Percentiles rank a stretch among this genome's conserved stretches.
Conservation (phyloP, 2,113 vertebrate genomes). For the Taurulus bubalis region DNA sequence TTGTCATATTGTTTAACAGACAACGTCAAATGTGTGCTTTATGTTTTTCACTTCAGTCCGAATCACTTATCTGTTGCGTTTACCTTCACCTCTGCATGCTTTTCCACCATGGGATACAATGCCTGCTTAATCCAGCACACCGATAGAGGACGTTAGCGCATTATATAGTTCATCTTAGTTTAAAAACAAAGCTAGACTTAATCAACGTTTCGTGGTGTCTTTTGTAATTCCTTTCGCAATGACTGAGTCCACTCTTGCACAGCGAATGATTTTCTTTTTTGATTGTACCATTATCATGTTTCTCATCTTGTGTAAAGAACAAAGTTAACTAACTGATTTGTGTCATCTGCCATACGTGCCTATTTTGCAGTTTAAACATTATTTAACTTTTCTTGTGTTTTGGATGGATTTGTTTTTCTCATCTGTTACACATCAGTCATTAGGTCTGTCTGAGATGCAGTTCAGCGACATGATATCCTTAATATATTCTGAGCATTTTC, state of each 20-base stretch:
- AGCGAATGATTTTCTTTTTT: slow-evolving; percentile 27
- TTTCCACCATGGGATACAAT: slow-evolving; percentile 5
- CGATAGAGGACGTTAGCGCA: background rate
- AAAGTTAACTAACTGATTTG: slow-evolving; percentile 55
- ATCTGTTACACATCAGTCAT: slow-evolving; percentile 50
- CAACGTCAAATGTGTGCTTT: slow-evolving; percentile 16
- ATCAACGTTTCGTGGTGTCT: slow-evolving; percentile 31
- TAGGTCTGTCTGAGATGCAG: slow-evolving; percentile 11
- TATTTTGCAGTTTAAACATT: slow-evolving; percentile 72
- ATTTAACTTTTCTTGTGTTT: slow-evolving; percentile 35
- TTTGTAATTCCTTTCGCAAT: slow-evolving; percentile 18
- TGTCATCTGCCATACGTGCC: slow-evolving; percentile 84
- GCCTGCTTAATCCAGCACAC: slow-evolving; percentile 15
- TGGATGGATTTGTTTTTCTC: slow-evolving; percentile 32
- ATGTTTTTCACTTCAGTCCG: background rate
- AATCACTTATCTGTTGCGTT: slow-evolving; percentile 27
- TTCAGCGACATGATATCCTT: slow-evolving; percentile 19
- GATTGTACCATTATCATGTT: background rate
- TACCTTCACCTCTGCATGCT: slow-evolving; percentile 60
- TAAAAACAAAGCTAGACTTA: slow-evolving; percentile 41
- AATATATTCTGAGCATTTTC: slow-evolving; percentile 49
- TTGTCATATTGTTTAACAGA: background rate
- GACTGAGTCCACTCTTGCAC: slow-evolving; percentile 46
- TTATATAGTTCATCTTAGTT: slow-evolving; percentile 35
- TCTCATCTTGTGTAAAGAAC: slow-evolving; percentile 31